phyloP scores from a whole-genome alignment of 2,113 vertebrate species.

The Edolisoma coerulescens region DNA sequence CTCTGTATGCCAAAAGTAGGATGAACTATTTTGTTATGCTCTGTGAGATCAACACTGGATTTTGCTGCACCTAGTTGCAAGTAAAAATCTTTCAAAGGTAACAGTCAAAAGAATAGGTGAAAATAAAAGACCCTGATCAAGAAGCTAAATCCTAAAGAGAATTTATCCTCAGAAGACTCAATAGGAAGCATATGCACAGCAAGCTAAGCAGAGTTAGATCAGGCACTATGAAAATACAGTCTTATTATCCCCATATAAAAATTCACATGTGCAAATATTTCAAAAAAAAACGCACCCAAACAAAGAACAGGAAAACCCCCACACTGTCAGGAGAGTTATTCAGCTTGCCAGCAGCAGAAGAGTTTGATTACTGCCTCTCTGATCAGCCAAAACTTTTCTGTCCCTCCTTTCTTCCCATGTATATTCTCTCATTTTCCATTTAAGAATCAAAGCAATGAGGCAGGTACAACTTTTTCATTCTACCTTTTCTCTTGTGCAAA shows the following conservation, averaged over 20 bases:
- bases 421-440: neutral
- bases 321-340: neutral
- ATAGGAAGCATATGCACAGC: neutral
- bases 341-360: neutral
- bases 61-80: neutral
- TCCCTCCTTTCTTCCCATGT: neutral
- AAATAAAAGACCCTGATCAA: neutral
- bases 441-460: neutral
- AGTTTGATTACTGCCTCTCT: neutral
- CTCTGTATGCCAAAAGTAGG: neutral
- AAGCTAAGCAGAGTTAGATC: neutral
- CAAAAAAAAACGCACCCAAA: neutral
- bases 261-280: neutral
- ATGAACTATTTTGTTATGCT: neutral
- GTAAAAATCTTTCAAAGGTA: neutral
- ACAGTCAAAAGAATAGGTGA: neutral
- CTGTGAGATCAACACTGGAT: neutral
- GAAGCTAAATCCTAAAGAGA: neutral
- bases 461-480: neutral
- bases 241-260: neutral
- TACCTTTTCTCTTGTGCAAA: neutral
- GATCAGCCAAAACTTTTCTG: neutral
- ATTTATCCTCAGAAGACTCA: neutral
- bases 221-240: neutral
- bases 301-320: neutral